These are phyloP conservation scores for Anomalospiza imberbis DNA, from an alignment of 2,797 vertebrate species.

Conservation along the genomic window DNA sequence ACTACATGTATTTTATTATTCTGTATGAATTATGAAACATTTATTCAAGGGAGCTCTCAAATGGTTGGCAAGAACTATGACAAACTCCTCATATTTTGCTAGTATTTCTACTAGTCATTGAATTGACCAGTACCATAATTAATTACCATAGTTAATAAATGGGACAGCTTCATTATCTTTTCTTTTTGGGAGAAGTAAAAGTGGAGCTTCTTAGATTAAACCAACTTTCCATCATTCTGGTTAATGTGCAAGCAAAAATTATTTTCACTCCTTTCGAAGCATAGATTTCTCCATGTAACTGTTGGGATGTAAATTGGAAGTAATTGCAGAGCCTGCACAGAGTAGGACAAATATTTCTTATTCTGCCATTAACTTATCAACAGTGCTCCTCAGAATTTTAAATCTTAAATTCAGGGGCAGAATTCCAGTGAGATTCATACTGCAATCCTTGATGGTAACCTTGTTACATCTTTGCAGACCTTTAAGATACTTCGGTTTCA, in stretches of 20 bases:
- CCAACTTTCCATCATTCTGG: constrained; percentile 27
- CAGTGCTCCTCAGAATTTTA: constrained; percentile 39
- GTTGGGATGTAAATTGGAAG: constrained; percentile 46
- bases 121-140: neutral
- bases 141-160: neutral
- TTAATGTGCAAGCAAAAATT: constrained; percentile 37
- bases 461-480: neutral
- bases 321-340: constrained; percentile 23
- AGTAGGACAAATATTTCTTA: constrained; percentile 38
- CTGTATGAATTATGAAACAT: constrained; percentile 1
- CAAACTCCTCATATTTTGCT: neutral
- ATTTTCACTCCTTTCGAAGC: neutral
- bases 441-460: neutral
- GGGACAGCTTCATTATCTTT: constrained; percentile 26
- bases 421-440: constrained; percentile 26
- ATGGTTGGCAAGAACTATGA: neutral
- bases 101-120: neutral
- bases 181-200: constrained; percentile 7
- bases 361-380: constrained; percentile 50
- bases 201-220: constrained; percentile 49
- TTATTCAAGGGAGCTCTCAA: neutral
- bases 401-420: constrained; percentile 28
- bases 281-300: constrained; percentile 33
- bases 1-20: neutral
- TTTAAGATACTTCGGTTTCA: neutral